These are phyloP conservation scores for Porites lobata DNA, from an alignment of 92 coral and sea anemone genomes.

Conservation along the genomic window DNA sequence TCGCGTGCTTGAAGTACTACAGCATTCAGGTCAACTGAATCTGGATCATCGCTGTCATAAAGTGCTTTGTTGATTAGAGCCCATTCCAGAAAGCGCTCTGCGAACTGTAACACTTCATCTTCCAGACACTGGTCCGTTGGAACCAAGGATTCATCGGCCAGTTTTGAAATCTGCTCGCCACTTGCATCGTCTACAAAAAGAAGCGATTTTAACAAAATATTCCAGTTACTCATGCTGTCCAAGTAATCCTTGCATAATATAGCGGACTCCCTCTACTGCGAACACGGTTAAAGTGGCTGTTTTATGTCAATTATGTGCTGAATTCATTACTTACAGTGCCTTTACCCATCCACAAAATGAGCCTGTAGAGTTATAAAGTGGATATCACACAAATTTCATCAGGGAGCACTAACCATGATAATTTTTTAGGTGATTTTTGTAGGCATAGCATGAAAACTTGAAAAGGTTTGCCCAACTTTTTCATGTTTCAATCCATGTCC, in stretches of 20 bases:
- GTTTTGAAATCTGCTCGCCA: constrained; percentile 43
- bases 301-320: too few relatives aligned
- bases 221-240: background rate
- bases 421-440: too few relatives aligned
- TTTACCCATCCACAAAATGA: too few relatives aligned
- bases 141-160: constrained; percentile 30
- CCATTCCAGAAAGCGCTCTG: constrained; percentile 89
- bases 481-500: too few relatives aligned
- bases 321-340: too few relatives aligned
- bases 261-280: background rate
- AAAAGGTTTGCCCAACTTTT: too few relatives aligned
- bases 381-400: too few relatives aligned
- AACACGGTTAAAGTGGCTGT: background rate
- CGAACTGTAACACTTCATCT: constrained; percentile 75
- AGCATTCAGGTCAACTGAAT: constrained; percentile 42
- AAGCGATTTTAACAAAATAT: background rate
- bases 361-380: too few relatives aligned
- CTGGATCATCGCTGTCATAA: constrained; percentile 57
- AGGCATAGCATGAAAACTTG: too few relatives aligned
- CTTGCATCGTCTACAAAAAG: constrained; percentile 1
- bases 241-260: too few relatives aligned
- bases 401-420: too few relatives aligned
- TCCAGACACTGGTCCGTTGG: constrained; percentile 61
- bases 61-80: constrained; percentile 67
- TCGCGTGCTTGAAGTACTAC: constrained; percentile 54